phyloP scores from a whole-genome alignment of 2,797 vertebrate species.

The Dendrocincla fuliginosa region DNA sequence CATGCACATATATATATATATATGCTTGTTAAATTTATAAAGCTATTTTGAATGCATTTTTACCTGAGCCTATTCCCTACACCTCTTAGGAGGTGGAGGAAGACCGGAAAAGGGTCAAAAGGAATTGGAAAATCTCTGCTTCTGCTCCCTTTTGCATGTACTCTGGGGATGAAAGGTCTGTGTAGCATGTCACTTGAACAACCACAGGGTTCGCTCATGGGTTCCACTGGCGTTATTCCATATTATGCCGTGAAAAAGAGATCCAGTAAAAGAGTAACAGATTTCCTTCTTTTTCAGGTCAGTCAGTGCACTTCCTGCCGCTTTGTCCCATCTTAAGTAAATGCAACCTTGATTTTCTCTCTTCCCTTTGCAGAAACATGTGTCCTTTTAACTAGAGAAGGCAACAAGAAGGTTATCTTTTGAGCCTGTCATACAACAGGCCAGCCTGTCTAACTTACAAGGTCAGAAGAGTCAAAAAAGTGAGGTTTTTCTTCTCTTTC shows the following conservation, averaged over 20 bases:
- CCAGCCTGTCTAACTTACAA: neutral
- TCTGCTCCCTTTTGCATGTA: neutral
- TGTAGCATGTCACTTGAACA: neutral
- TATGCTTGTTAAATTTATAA: neutral
- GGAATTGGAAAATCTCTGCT: neutral
- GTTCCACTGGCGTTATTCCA: fast-evolving
- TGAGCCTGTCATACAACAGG: neutral
- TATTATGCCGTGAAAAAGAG: neutral
- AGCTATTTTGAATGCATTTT: neutral
- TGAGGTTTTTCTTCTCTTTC: neutral
- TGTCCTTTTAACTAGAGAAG: neutral
- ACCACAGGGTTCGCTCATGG: neutral
- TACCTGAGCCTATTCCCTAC: neutral
- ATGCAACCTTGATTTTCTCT: neutral
- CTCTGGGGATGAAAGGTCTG: neutral
- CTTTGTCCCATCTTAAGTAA: neutral
- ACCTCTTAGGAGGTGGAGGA: fast-evolving
- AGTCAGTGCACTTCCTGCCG: neutral
- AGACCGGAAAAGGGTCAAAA: neutral
- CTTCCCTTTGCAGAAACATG: neutral
- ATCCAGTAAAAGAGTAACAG: neutral
- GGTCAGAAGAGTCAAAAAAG: neutral
- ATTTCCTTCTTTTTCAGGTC: neutral
- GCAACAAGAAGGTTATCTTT: neutral
- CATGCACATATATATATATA: too few relatives aligned